phyloP scores from a whole-genome alignment of 92 coral and sea anemone species.

The Porites lobata region DNA sequence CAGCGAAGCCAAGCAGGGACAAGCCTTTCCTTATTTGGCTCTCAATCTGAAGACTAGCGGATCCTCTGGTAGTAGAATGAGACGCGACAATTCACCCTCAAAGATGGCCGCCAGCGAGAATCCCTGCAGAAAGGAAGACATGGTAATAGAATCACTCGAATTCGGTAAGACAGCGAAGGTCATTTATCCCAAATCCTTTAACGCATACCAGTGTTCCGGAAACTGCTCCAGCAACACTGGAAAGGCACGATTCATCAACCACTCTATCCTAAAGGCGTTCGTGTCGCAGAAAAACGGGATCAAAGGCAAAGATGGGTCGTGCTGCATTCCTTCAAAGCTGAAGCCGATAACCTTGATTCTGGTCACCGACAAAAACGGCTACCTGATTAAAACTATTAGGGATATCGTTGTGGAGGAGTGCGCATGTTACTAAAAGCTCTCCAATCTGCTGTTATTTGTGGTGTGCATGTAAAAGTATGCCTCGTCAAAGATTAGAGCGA shows the following conservation, averaged over 20 bases:
- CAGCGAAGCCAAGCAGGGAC: background rate
- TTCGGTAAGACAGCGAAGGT: background rate
- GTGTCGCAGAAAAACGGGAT: background rate
- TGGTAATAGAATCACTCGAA: background rate
- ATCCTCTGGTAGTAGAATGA: background rate
- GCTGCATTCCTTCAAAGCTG: constrained; percentile 32
- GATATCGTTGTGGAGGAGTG: constrained; percentile 30
- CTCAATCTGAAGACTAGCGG: background rate
- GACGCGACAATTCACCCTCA: background rate
- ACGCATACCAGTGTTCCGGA: constrained; percentile 36
- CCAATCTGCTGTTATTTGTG: background rate
- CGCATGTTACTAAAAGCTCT: constrained; percentile 7
- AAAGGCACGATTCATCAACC: background rate
- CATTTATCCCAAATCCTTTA: constrained; percentile 11
- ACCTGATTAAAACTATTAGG: background rate
- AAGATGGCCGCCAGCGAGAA: background rate
- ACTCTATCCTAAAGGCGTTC: constrained; percentile 16
- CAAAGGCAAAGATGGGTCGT: background rate
- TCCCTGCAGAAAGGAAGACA: constrained; percentile 27
- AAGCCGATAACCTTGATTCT: background rate
- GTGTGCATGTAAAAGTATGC: background rate
- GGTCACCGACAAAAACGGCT: background rate
- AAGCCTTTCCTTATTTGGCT: background rate
- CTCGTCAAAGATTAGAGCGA: background rate
- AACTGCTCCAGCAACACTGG: constrained; percentile 3